These are phyloP conservation scores for Ametastegia equiseti DNA, from an alignment of 2,888 invertebrate genomes.

Conservation along the genomic window DNA sequence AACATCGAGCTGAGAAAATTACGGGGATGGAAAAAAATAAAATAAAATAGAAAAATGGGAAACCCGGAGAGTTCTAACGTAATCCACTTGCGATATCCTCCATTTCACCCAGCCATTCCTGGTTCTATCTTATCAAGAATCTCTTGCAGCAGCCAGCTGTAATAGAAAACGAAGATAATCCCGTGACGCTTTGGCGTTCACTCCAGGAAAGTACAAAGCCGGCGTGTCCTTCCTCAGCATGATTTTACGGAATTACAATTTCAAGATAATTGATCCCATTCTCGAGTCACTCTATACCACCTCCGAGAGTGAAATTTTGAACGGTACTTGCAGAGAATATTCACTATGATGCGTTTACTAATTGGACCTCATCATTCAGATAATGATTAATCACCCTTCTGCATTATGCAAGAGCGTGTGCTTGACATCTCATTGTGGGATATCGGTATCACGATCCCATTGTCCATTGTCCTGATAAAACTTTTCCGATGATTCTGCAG, in stretches of 20 bases:
- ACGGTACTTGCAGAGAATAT: not conserved
- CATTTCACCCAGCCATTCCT: constrained; percentile 6
- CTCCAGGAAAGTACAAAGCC: constrained; percentile 13
- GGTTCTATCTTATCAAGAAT: constrained; percentile 37
- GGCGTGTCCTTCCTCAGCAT: not conserved
- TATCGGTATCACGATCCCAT: not conserved
- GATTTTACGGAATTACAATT: not conserved
- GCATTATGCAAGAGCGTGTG: too few species aligned
- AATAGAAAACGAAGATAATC: constrained; percentile 39
- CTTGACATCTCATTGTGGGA: not conserved
- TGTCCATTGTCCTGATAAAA: constrained; percentile 69
- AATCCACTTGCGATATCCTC: constrained; percentile 34
- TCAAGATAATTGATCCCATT: constrained; percentile 3
- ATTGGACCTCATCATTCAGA: not conserved
- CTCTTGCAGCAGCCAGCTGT: constrained; percentile 38
- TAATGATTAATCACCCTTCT: not conserved
- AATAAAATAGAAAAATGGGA: constrained; percentile 4
- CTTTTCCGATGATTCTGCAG: constrained; percentile 67
- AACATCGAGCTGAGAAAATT: constrained; percentile 14
- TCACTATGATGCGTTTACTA: not conserved
- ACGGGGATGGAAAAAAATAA: constrained; percentile 6
- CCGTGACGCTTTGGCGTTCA: constrained; percentile 13
- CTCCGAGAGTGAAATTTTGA: not conserved
- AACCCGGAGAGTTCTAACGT: constrained; percentile 14
- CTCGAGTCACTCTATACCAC: not conserved